Conservation (phyloP, 2,797 vertebrate species). For the Serranus cabrilla region DNA sequence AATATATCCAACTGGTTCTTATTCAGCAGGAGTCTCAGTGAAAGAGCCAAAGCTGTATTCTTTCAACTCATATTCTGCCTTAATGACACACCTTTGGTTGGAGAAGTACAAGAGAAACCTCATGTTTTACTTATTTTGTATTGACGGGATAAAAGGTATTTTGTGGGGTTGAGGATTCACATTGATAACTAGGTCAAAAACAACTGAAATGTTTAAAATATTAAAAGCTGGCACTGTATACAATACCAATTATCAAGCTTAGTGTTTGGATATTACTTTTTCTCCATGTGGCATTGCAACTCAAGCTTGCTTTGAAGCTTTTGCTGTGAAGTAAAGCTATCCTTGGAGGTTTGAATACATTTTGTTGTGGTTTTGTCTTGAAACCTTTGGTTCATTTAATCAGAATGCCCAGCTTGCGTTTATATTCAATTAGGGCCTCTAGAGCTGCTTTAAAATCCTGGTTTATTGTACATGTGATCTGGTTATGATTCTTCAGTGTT, state of each 20-base stretch:
- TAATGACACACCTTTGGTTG: constrained; percentile 68
- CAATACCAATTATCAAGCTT: constrained; percentile 2
- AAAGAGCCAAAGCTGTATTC: constrained; percentile 66
- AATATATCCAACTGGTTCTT: constrained; percentile 32
- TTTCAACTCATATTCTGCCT: constrained; percentile 68
- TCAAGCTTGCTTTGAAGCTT: constrained; percentile 29
- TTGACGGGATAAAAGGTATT: neutral
- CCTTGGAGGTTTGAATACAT: neutral
- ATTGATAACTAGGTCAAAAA: neutral
- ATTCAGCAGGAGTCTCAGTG: constrained; percentile 34
- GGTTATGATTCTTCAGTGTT: constrained; percentile 38
- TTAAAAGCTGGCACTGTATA: neutral
- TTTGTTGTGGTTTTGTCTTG: neutral
- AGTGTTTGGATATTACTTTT: neutral
- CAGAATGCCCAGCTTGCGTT: constrained; percentile 22
- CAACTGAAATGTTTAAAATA: neutral
- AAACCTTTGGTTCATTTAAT: constrained; percentile 9
- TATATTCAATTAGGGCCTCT: neutral
- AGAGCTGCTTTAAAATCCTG: constrained; percentile 29
- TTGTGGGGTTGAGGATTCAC: constrained; percentile 20
- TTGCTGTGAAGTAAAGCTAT: neutral
- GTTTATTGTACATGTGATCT: constrained; percentile 43
- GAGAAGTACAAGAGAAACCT: constrained; percentile 39
- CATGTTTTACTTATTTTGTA: constrained; percentile 24
- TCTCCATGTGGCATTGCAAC: constrained; percentile 13